Base-by-base conservation (phyloP, 2,113 vertebrate genomes). In the Rhinolophus ferrumequinum region DNA sequence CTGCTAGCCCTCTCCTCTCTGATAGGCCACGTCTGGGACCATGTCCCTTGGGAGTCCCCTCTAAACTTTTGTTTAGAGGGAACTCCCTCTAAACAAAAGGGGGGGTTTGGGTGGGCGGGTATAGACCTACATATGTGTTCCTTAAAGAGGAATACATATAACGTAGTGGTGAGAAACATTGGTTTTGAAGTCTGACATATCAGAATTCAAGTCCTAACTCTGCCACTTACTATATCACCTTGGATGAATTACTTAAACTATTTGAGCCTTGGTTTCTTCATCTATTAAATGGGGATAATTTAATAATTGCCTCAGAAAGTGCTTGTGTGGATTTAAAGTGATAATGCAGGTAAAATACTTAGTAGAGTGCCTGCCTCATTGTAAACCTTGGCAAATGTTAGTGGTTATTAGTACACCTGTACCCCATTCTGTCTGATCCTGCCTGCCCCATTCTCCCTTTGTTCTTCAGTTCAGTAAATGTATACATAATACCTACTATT, bases 231-330 rank as follows among this genome's bases (percentile, higher is more conserved):
- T 81, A 9, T 84, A 38, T 93, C n/a, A 69, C 21, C 12, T 90
- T 86, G 69, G 62, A 64, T 58, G 58, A 96, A 62, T 82, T 94
- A 50, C 76, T 85, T 94, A 70, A 92, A 50, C 41, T 86, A 15
- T n/a, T 35, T 67, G 26, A 88, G 56, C 69, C 89, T 94, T 93
- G 50, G 79, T 96, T 93, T 96, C 81, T 88, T 94, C 62, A 60
- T 73, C 93, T 79, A 52, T 81, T 88, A 91, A 92, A 70, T 95
- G 79, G 35, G 44, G 5, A 41, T 66, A 79, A 50, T 76, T 56
- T 79, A 85, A 15, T 50, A 90, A 73, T 88, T 69, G 94, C 10
- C 41, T 94, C 22, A 44, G 14, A 54, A 81, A 50, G 28, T 58
- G 15, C 82, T 82, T 58, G 18, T 14, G 66, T 96, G 56, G 62